Percentiles rank a stretch among this genome's conserved stretches.
Conservation (phyloP, 2,113 vertebrate genomes). For the Leiothrix lutea region DNA sequence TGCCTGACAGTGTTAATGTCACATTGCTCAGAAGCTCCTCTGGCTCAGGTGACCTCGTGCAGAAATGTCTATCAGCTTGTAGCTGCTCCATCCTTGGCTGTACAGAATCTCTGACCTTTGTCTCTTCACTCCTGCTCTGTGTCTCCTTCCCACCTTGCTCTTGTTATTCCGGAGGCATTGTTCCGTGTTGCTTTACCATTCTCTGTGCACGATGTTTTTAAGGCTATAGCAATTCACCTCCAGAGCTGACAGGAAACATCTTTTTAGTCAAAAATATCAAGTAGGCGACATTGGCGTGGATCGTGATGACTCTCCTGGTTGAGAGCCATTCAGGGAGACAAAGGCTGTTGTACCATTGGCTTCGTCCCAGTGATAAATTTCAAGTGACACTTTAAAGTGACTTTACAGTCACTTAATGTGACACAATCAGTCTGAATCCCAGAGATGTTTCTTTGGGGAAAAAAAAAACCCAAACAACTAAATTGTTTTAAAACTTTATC, state of each 20-base stretch:
- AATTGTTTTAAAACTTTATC: not conserved
- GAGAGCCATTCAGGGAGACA: not conserved
- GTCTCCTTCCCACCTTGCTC: not conserved
- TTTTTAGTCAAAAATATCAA: not conserved
- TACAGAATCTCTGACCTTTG: too few species aligned
- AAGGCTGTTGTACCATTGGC: not conserved
- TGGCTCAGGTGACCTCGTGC: not conserved
- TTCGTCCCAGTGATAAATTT: not conserved
- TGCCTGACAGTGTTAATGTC: not conserved
- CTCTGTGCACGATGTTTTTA: accelerated
- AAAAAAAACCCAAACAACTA: not conserved
- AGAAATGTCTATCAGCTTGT: not conserved
- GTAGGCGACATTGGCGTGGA: not conserved
- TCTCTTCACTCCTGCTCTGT: not conserved
- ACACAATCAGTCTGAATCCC: not conserved
- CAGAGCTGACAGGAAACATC: not conserved
- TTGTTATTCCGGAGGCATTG: not conserved
- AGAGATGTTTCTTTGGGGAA: not conserved
- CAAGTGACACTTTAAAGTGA: not conserved
- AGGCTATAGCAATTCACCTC: not conserved
- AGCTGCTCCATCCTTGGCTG: not conserved
- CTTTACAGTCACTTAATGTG: not conserved
- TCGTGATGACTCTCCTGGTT: not conserved
- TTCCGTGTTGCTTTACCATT: not conserved
- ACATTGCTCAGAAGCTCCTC: not conserved